Evolutionary conservation across 2,888 invertebrate genomes (phyloP).

Genomic region (Drosophila meridionalis): DNA sequence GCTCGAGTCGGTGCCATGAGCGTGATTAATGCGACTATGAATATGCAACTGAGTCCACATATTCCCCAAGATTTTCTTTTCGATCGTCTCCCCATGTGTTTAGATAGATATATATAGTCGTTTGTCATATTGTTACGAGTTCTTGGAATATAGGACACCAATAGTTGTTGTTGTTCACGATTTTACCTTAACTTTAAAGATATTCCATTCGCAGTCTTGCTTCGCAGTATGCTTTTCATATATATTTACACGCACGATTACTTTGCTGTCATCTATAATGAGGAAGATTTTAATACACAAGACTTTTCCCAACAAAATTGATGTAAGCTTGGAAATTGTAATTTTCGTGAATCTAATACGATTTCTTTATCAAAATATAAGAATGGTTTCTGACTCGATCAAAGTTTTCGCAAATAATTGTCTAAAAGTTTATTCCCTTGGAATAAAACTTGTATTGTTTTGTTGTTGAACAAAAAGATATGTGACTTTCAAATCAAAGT

Average conservation of each 20-base stretch:
- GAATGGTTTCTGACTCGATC: too few species aligned
- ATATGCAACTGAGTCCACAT: constrained; percentile 48
- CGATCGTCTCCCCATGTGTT: background rate
- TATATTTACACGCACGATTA: background rate
- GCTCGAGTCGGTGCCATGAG: constrained; percentile 35
- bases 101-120: background rate
- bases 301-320: too few species aligned
- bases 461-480: background rate
- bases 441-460: background rate
- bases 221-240: background rate
- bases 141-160: background rate
- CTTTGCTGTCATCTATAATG: background rate
- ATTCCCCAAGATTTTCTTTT: constrained; percentile 39
- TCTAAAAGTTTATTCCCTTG: background rate
- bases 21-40: constrained; percentile 42
- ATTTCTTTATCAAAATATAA: background rate
- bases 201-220: background rate
- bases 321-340: background rate
- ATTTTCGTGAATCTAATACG: background rate
- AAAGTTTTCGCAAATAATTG: too few species aligned
- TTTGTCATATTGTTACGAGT: background rate
- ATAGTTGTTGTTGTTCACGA: background rate
- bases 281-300: background rate
- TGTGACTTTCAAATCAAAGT: constrained; percentile 1
- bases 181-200: background rate